Evolutionary conservation across 2,888 invertebrate species (phyloP), one percentile per base, ranked within the genome.

Genomic region (Byasa hedistus): DNA sequence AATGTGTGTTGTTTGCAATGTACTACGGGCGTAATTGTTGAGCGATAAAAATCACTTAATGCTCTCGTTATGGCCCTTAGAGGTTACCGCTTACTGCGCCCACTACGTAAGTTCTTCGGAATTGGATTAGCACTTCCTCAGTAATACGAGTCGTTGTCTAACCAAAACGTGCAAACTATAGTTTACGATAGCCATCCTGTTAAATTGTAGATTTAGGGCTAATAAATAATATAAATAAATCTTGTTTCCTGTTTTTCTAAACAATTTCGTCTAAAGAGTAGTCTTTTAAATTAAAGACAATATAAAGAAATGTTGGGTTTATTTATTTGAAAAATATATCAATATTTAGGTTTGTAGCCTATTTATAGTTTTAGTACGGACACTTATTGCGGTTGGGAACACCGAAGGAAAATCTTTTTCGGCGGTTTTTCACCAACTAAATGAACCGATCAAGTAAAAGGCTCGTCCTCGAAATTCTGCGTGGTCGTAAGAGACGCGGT

Each of bases 11-110:
- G 74, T 82, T 83, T 83, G 77, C 82, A 77, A 78, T 83, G 82
- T 80, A 82, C 81, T 81, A 77, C 78, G 81, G 78, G 76, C 80
- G 80, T 87, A 86, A 89, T 87, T 85, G 84, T 79, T 71, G 75
- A 79, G 78, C 84, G 81, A 89, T 89, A 89, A 89, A 87, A 89
- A 88, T 88, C 87, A 88, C 84, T 88, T 87, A 86, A 81, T 73
- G 79, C 77, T 75, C 74, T 79, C 79, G 76, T 78, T 80, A 80
- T 79, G 81, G 79, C 79, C 78, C 74, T 79, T 75, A 82, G 79
- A 82, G 77, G 79, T 78, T 80, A 79, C 80, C 81, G 73, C 81
- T 83, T 79, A 85, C 80, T 79, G 75, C 80, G 80, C 57, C 57
- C 56, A 51, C 58, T 62, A 70, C 66, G 68, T 70, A 69, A 65